A percentile compares a stretch with the other conserved stretches of the same genome.
phyloP scores from a whole-genome alignment of 2,888 invertebrate species.

The Drosophila atroscutellata region DNA sequence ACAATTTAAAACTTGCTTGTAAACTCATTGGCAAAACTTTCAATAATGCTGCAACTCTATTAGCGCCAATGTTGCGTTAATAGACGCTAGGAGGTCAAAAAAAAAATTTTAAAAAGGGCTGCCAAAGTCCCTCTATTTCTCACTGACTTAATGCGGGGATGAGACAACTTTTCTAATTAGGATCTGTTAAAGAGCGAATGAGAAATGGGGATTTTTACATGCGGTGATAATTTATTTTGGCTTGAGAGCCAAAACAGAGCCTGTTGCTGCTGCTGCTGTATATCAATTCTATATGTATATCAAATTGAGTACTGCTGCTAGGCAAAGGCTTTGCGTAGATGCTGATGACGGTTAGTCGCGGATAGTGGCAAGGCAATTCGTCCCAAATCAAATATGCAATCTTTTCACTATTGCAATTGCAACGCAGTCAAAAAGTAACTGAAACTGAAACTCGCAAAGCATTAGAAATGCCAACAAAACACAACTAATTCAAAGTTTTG shows the following conservation, averaged over 20 bases:
- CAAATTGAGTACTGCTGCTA: constrained; percentile 31
- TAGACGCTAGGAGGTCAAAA: constrained; percentile 24
- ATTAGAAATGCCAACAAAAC: constrained; percentile 61
- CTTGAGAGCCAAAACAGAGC: constrained; percentile 3
- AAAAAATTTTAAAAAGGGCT: constrained; percentile 3
- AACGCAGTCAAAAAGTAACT: constrained; percentile 50
- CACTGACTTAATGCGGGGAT: constrained; percentile 38
- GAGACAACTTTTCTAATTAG: constrained; percentile 75
- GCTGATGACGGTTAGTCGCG: not conserved
- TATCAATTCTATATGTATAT: constrained; percentile 53
- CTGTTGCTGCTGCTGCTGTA: constrained; percentile 19
- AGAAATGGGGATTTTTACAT: constrained; percentile 14
- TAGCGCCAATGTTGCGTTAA: constrained; percentile 68
- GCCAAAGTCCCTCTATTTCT: not conserved
- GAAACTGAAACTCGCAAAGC: constrained; percentile 50
- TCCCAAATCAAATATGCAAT: constrained; percentile 64
- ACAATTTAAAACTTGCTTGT: constrained; percentile 60
- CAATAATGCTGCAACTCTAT: constrained; percentile 63
- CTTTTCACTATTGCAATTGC: constrained; percentile 48
- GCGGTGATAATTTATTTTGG: constrained; percentile 19
- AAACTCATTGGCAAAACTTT: constrained; percentile 60
- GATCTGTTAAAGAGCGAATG: constrained; percentile 31
- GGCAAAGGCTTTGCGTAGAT: constrained; percentile 38
- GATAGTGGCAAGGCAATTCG: constrained; percentile 45
- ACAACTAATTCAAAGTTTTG: constrained; percentile 59